Conservation (phyloP, 2,888 invertebrate species). For the Opisthograptis luteolata region DNA sequence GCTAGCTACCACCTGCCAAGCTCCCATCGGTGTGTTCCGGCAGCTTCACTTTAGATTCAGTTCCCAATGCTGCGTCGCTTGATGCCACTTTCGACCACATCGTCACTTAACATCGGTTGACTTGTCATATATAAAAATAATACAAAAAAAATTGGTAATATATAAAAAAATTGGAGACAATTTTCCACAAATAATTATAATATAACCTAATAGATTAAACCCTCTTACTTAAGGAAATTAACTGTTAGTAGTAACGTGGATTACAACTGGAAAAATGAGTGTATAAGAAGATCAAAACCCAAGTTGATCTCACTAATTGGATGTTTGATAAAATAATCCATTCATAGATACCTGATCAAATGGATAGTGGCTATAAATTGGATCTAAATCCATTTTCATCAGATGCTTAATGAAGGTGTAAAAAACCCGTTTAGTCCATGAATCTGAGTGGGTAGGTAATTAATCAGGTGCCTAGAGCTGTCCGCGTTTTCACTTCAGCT, state of each 20-base stretch:
- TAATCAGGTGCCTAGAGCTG: constrained; percentile 35
- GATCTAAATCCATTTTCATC: constrained; percentile 27
- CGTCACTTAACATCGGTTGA: no score
- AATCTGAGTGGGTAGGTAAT: constrained; percentile 32
- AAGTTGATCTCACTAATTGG: constrained; percentile 24
- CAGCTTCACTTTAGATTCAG: no score
- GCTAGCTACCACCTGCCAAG: no score
- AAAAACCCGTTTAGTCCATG: constrained; percentile 36
- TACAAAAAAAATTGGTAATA: no score
- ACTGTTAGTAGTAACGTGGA: neutral
- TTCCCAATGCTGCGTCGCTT: no score
- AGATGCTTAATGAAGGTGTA: constrained; percentile 32
- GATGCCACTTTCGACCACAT: no score
- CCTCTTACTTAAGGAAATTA: constrained; percentile 5
- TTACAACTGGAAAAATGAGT: neutral
- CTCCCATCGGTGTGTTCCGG: no score
- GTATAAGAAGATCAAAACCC: constrained; percentile 4
- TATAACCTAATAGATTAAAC: neutral
- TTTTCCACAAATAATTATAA: no score
- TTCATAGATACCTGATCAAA: constrained; percentile 22
- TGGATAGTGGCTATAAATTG: constrained; percentile 24
- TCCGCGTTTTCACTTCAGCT: constrained; percentile 19
- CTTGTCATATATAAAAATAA: no score
- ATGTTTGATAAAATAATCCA: constrained; percentile 24
- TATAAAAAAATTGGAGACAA: no score